phyloP scores from a whole-genome alignment of 2,888 invertebrate species.

The Eupithecia centaureata region DNA sequence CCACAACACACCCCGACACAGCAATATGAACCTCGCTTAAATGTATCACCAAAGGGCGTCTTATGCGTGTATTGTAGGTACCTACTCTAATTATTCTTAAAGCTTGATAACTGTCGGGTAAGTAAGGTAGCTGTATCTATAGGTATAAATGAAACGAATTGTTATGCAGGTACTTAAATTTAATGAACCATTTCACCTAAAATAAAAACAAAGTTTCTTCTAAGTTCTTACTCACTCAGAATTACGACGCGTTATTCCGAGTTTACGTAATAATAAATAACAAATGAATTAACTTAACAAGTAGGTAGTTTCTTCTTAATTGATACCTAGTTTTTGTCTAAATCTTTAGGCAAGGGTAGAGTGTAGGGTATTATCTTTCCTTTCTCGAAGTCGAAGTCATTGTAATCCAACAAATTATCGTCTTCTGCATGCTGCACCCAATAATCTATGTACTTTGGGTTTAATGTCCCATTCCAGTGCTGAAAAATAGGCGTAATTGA shows the following conservation, averaged over 20 bases:
- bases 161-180: no score
- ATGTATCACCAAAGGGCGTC: no score
- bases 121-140: no score
- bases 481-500: slow-evolving; percentile 50
- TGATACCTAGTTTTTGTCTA: slow-evolving; percentile 32
- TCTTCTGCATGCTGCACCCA: slow-evolving; percentile 79
- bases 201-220: background rate
- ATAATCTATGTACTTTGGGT: slow-evolving; percentile 65
- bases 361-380: slow-evolving; percentile 71
- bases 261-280: background rate
- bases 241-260: background rate
- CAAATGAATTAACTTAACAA: no score
- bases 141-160: background rate
- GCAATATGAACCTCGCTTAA: no score
- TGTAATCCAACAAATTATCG: slow-evolving; percentile 70
- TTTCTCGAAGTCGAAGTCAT: slow-evolving; percentile 67
- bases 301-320: no score
- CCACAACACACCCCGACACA: no score
- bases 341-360: slow-evolving; percentile 70
- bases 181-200: background rate
- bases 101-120: no score
- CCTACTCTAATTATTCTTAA: no score
- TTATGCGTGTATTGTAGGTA: no score
- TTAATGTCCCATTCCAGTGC: slow-evolving; percentile 81
- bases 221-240: background rate